phyloP scores from a whole-genome alignment of 2,797 vertebrate species.

The Arctocebus calabarensis region DNA sequence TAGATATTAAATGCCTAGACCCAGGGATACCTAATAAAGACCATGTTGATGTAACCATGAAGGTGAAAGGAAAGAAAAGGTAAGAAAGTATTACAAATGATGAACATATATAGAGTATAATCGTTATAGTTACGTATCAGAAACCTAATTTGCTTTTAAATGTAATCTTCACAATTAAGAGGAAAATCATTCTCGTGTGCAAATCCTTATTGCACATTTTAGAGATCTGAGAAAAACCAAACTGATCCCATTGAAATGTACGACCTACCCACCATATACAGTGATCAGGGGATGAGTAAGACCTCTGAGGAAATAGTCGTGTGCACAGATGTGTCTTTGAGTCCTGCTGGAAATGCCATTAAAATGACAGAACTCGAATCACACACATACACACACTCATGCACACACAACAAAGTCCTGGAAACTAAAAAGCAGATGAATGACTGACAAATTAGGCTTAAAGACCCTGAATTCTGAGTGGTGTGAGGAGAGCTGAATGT shows the following conservation, averaged over 20 bases:
- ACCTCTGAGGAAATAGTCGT: background rate
- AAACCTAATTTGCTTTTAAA: background rate
- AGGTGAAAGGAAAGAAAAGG: background rate
- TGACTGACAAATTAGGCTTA: background rate
- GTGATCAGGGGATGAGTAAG: background rate
- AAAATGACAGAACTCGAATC: background rate
- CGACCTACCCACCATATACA: background rate
- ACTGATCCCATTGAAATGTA: background rate
- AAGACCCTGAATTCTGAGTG: background rate
- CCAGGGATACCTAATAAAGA: background rate
- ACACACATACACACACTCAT: background rate
- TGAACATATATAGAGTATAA: background rate
- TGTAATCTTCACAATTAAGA: background rate
- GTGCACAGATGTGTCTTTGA: background rate
- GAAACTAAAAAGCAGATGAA: background rate
- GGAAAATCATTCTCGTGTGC: background rate
- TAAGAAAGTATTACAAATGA: background rate
- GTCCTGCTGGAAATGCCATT: background rate
- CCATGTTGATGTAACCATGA: background rate
- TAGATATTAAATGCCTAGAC: background rate
- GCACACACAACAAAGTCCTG: background rate
- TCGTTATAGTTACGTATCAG: background rate
- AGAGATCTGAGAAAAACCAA: background rate
- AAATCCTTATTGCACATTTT: background rate
- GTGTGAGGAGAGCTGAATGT: background rate